Percentiles rank a stretch among this genome's conserved stretches.
Evolutionary conservation across 2,888 invertebrate genomes (phyloP).

Genomic region (Drosophila diplacantha): DNA sequence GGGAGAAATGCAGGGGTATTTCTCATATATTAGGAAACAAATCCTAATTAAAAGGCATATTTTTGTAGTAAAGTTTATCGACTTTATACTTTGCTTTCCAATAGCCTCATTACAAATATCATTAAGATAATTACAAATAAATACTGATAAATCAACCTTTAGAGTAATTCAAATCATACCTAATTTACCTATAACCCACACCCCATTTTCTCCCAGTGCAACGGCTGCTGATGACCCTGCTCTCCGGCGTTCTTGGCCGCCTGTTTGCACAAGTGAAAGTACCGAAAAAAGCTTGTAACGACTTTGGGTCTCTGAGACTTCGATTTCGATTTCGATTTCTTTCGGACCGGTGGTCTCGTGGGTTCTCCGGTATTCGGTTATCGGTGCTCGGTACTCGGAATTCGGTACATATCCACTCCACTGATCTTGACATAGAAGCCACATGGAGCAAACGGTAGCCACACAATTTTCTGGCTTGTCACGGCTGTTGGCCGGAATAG

Average conservation of each 20-base stretch:
- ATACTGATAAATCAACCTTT: too few relatives aligned
- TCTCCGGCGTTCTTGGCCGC: slow-evolving; percentile 38
- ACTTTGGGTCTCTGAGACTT: slow-evolving; percentile 19
- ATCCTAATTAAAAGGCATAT: accelerated
- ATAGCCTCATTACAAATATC: too few relatives aligned
- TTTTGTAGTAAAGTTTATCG: background rate
- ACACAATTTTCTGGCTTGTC: slow-evolving; percentile 14
- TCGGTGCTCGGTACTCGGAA: background rate
- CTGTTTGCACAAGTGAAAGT: slow-evolving; percentile 71
- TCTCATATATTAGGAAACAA: background rate
- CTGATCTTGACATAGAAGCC: slow-evolving; percentile 66
- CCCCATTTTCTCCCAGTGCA: slow-evolving; percentile 12
- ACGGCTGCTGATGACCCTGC: slow-evolving; percentile 22
- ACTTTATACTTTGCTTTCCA: too few relatives aligned
- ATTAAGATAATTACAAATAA: too few relatives aligned
- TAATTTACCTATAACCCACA: background rate
- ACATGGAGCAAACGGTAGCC: slow-evolving; percentile 32
- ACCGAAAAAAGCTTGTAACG: slow-evolving; percentile 51
- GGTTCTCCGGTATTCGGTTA: slow-evolving; percentile 2
- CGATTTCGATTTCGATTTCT: slow-evolving; percentile 14
- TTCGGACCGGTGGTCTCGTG: slow-evolving; percentile 6
- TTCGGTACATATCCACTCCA: slow-evolving; percentile 19
- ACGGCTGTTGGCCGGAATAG: slow-evolving; percentile 17
- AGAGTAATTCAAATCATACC: background rate
- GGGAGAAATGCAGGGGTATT: background rate